phyloP scores from a whole-genome alignment of 2,113 vertebrate genomes.

The Epinephelus lanceolatus region DNA sequence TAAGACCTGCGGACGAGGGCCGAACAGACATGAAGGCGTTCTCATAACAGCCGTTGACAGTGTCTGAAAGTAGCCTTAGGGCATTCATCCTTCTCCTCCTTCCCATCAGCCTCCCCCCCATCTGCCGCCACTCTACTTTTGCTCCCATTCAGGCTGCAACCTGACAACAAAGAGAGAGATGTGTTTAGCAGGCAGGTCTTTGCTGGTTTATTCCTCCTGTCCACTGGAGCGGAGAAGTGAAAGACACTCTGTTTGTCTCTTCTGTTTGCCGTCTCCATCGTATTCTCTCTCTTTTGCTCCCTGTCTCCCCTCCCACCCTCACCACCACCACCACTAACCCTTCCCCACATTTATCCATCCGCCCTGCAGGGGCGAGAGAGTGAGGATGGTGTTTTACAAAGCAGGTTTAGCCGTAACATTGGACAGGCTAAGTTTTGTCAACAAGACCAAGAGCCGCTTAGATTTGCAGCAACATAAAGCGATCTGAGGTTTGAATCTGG shows the following conservation, averaged over 20 bases:
- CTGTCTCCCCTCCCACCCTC: background rate
- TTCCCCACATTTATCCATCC: conserved; percentile 34
- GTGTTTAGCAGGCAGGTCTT: conserved; percentile 79
- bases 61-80: conserved; percentile 77
- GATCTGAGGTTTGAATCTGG: conserved; percentile 66
- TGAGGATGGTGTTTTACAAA: conserved; percentile 56
- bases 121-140: conserved; percentile 69
- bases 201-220: conserved; percentile 73
- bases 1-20: conserved; percentile 52
- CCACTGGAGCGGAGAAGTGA: conserved; percentile 71
- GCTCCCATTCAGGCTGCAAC: conserved; percentile 70
- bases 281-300: conserved; percentile 27
- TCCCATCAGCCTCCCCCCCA: conserved; percentile 39
- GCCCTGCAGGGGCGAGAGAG: conserved; percentile 42
- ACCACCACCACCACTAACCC: background rate
- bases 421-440: conserved; percentile 71
- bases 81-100: conserved; percentile 66
- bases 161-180: conserved; percentile 80
- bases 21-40: conserved; percentile 68
- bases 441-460: conserved; percentile 64
- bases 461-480: conserved; percentile 55
- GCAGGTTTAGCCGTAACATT: conserved; percentile 54
- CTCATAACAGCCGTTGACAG: conserved; percentile 73
- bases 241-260: conserved; percentile 75
- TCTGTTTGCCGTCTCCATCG: conserved; percentile 64